Base-by-base conservation (phyloP, 2,888 invertebrate genomes). In the Agrochola lychnidis region DNA sequence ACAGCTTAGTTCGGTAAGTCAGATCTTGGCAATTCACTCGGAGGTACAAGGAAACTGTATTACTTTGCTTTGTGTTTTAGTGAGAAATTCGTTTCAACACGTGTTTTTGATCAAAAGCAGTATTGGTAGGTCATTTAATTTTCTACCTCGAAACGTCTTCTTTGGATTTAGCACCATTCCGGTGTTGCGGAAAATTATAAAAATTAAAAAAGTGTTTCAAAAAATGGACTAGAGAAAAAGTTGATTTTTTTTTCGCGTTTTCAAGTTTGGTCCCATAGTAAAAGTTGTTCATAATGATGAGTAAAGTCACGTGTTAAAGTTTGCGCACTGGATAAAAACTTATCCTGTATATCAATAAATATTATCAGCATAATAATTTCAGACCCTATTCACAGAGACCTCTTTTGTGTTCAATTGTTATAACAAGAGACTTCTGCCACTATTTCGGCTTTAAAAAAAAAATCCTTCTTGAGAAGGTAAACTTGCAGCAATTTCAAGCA, bases 11-110 rank as follows among this genome's bases (percentile, higher is more conserved):
- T 62, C 73, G 30, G 48, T 84, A 79, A 79, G 70, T 79, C 45
- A 61, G 71, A 79, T 80, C 81, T 81, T 81, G 81, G 76, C 64
- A 71, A 64, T 68, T 68, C 66, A 53, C 56, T 73, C 36, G 25
- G 51, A 78, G 70, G 70, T 71, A 42, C 30, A 10, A n/a, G 30
- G 48, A 40, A 62, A 56, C 53, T 78, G 56, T 14, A 30, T 67
- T 61, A 66, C 14, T 75, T 64, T 4, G 53, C 22, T 67, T 42
- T 66, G 36, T 30, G 12, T 40, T 76, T 76, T 30, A 16, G 2
- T 53, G 14, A 5, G 36, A 22, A 59, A 19, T 45, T 61, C 22
- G 16, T 73, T 77, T 40, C 61, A 73, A 81, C 59, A 53, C 25
- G 45, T 45, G 75, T 73, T 12, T 62, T 16, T 53, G 1, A n/a